Evolutionary conservation across 2,797 vertebrate genomes (phyloP).

Genomic region (Remorina albescens): DNA sequence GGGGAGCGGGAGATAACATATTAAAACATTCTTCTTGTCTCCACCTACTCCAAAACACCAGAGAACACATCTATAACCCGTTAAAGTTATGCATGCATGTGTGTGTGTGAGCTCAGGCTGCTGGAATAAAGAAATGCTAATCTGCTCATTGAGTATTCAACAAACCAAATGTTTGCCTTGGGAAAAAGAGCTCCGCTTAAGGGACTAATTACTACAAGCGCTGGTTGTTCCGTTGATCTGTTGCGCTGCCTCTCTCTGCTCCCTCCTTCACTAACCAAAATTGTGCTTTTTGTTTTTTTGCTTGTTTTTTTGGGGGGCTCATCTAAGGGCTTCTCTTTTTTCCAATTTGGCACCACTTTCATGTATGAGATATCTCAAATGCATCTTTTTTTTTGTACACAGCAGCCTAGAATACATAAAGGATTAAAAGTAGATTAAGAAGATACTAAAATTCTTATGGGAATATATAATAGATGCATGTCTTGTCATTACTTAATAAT

Average conservation of each 20-base stretch:
- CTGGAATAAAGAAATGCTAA: conserved; percentile 79
- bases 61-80: conserved; percentile 51
- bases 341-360: conserved; percentile 28
- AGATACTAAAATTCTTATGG: neutral
- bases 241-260: conserved; percentile 47
- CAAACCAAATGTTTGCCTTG: conserved; percentile 82
- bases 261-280: conserved; percentile 46
- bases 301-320: no score
- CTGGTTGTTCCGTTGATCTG: conserved; percentile 66
- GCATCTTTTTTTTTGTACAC: neutral
- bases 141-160: conserved; percentile 82
- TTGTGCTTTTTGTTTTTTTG: conserved; percentile 7
- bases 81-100: conserved; percentile 25
- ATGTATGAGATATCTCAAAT: conserved; percentile 11
- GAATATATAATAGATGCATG: neutral
- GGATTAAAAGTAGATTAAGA: neutral
- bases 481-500: conserved; percentile 3
- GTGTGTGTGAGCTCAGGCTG: conserved; percentile 41
- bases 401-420: conserved; percentile 4
- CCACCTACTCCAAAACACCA: conserved; percentile 60
- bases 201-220: conserved; percentile 80
- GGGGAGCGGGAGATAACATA: conserved; percentile 73
- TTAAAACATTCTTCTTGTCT: conserved; percentile 75
- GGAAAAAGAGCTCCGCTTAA: conserved; percentile 72
- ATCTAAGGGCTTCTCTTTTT: conserved; percentile 27